Evolutionary conservation across 2,888 invertebrate genomes (phyloP).

Genomic region (Tubulanus polymorphus): DNA sequence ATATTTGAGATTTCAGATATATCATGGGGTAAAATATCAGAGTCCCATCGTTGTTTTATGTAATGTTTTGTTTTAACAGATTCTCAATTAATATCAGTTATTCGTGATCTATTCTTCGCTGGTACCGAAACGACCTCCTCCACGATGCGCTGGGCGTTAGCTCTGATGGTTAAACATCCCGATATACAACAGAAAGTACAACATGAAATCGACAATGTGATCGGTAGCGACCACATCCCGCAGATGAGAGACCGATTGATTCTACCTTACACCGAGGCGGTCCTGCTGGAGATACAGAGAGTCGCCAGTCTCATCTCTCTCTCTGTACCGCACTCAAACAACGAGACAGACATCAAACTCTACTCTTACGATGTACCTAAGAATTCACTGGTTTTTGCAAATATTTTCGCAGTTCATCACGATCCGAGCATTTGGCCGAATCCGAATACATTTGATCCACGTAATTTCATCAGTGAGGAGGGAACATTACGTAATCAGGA

Average conservation of each 20-base stretch:
- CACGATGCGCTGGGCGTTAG: slow-evolving; percentile 78
- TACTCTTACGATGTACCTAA: slow-evolving; percentile 36
- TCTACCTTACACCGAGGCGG: slow-evolving; percentile 25
- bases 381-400: slow-evolving; percentile 24
- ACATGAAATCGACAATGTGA: slow-evolving; percentile 50
- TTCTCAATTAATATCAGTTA: slow-evolving; percentile 1
- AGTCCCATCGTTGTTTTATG: too few species aligned
- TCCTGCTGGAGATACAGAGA: slow-evolving; percentile 23
- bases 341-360: slow-evolving; percentile 26
- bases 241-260: slow-evolving; percentile 5
- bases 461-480: slow-evolving; percentile 25
- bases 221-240: slow-evolving; percentile 28
- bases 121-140: slow-evolving; percentile 70
- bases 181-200: slow-evolving; percentile 63
- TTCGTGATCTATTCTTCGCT: slow-evolving; percentile 30
- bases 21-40: too few species aligned
- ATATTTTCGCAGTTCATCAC: slow-evolving; percentile 25
- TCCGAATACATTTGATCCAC: slow-evolving; percentile 30
- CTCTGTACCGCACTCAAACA: slow-evolving; percentile 25
- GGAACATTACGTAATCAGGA: slow-evolving; percentile 4
- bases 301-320: slow-evolving; percentile 25
- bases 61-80: too few species aligned
- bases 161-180: slow-evolving; percentile 73
- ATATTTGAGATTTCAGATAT: too few species aligned
- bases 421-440: slow-evolving; percentile 28